phyloP scores from a whole-genome alignment of 1,140 invertebrate genomes.

The Diploscapter pachys region DNA sequence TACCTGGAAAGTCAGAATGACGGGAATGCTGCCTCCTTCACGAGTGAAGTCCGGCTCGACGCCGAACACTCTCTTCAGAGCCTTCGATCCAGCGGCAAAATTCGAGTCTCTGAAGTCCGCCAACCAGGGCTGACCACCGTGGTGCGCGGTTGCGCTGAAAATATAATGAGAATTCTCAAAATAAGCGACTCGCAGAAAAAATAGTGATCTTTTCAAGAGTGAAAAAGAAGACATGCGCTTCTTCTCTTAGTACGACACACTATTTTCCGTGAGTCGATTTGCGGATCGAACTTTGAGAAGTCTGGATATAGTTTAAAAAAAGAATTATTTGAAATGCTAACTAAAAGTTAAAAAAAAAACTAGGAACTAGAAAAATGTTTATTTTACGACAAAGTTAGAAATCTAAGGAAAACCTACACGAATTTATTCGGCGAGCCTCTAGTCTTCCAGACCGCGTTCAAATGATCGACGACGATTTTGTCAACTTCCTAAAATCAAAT shows the following conservation, averaged over 20 bases:
- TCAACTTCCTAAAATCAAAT: too few relatives aligned
- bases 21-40: constrained; percentile 93
- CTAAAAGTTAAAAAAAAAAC: too few relatives aligned
- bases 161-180: neutral
- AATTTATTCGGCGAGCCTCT: constrained; percentile 80
- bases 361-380: too few relatives aligned
- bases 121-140: constrained; percentile 82
- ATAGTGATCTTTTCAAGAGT: too few relatives aligned
- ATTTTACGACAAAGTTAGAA: too few relatives aligned
- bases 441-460: constrained; percentile 69
- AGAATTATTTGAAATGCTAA: too few relatives aligned
- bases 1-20: constrained; percentile 80
- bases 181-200: too few relatives aligned
- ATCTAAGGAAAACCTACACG: constrained; percentile 65
- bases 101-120: constrained; percentile 84
- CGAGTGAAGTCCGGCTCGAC: constrained; percentile 88
- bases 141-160: constrained; percentile 66
- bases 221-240: too few relatives aligned
- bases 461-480: constrained; percentile 71
- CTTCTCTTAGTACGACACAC: too few relatives aligned
- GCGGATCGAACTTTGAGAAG: too few relatives aligned
- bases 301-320: too few relatives aligned
- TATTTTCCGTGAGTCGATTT: too few relatives aligned
- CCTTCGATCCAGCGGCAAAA: constrained; percentile 78
- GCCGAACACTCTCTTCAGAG: constrained; percentile 73